Evolutionary conservation across 2,797 vertebrate genomes (phyloP).

Genomic region (Acanthurus leucopareius): DNA sequence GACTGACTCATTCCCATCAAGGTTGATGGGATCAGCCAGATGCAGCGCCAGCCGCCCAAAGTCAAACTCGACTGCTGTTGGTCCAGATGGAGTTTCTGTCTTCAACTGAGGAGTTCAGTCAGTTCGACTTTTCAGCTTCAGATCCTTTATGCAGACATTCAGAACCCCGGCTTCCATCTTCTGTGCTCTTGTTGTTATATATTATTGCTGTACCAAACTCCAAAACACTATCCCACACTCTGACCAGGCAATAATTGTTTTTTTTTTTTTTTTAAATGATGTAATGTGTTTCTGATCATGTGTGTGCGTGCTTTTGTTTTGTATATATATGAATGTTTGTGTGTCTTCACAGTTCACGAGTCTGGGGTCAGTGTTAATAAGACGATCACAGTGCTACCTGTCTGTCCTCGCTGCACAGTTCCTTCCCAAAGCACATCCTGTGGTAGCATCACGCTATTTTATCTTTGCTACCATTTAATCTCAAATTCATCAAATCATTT

Average conservation of each 20-base stretch:
- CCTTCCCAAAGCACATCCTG: conserved; percentile 16
- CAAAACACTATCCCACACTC: conserved; percentile 40
- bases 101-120: conserved; percentile 34
- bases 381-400: conserved; percentile 88
- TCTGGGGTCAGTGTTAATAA: conserved; percentile 84
- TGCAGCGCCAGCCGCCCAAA: conserved; percentile 5
- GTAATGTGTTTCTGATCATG: conserved; percentile 43
- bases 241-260: conserved; percentile 44
- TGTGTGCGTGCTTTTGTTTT: conserved; percentile 56
- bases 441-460: conserved; percentile 4
- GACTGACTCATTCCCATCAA: conserved; percentile 39
- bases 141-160: conserved; percentile 20
- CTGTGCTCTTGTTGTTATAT: conserved; percentile 48
- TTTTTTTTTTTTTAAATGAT: neutral
- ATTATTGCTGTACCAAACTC: conserved; percentile 86
- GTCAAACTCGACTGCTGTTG: conserved; percentile 15
- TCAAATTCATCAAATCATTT: conserved; percentile 14
- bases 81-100: conserved; percentile 37
- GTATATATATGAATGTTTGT: conserved; percentile 47
- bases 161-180: conserved; percentile 38
- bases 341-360: conserved; percentile 85
- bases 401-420: conserved; percentile 68
- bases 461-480: conserved; percentile 6
- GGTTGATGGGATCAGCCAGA: conserved; percentile 20
- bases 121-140: conserved; percentile 28